Percentiles rank a stretch among this genome's conserved stretches.
phyloP scores from a whole-genome alignment of 2,797 vertebrate genomes.

The Zenarchopterus dispar region DNA sequence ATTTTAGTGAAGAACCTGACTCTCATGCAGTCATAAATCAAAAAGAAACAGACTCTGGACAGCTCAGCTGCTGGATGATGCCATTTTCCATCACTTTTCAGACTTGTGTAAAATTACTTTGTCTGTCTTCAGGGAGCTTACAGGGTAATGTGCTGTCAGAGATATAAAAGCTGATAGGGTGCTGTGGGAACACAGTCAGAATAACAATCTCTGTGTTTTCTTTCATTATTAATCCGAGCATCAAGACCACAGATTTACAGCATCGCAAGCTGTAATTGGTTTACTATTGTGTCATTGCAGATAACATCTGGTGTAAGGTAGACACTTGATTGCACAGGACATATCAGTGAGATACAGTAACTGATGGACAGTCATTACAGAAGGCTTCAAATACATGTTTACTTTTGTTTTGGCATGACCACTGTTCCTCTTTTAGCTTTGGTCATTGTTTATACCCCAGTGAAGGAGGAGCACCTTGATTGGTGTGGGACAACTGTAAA shows the following conservation, averaged over 20 bases:
- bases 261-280: conserved; percentile 53
- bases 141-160: conserved; percentile 71
- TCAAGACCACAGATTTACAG: conserved; percentile 46
- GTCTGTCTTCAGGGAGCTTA: conserved; percentile 68
- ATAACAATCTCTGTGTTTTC: conserved; percentile 62
- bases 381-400: conserved; percentile 43
- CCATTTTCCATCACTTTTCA: conserved; percentile 72
- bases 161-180: conserved; percentile 69
- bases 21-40: conserved; percentile 52
- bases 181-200: conserved; percentile 59
- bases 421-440: conserved; percentile 44
- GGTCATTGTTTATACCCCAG: conserved; percentile 52
- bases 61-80: conserved; percentile 54
- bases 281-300: conserved; percentile 56
- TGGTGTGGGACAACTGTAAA: conserved; percentile 50
- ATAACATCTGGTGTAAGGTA: conserved; percentile 36
- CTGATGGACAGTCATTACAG: conserved; percentile 47
- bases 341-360: conserved; percentile 19
- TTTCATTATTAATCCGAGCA: conserved; percentile 62
- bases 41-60: conserved; percentile 28
- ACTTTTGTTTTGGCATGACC: conserved; percentile 38
- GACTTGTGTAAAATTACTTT: conserved; percentile 71
- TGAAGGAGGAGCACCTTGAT: conserved; percentile 49
- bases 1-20: conserved; percentile 53
- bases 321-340: conserved; percentile 51